Evolutionary conservation across 2,113 vertebrate genomes (phyloP), one percentile per base, ranked within the genome.

Genomic region (Cnemophilus loriae): DNA sequence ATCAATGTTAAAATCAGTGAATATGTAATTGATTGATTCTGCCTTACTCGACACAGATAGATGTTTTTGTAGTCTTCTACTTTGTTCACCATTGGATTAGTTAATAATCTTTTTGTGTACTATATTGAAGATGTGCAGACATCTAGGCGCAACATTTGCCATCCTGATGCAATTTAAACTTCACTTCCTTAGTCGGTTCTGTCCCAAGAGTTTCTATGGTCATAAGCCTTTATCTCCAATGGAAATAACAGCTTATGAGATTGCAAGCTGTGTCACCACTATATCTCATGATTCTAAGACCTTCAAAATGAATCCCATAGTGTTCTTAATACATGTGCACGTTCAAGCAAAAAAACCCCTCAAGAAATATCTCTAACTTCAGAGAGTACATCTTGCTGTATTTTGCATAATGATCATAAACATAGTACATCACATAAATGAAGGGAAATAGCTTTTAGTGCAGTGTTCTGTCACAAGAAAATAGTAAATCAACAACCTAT

Each of bases 401-500:
- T 85, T 97, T 96, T 97, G 86, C 95, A 96, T 97, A 97, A 97
- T 90, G 68, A 68, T 78, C 10, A 2, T 57, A 88, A 93, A 75
- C 28, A 27, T 49, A 63, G 84, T 84, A 78, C 68, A 86, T 95
- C 90, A 88, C 78, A 91, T 88, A 97, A 95, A 96, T 95, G 90
- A 90, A 96, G 53, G 78, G 84, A 93, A 95, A 94, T 95, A 94
- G 93, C 88, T 96, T 95, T 97, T 94, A 96, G 78, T 86, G 90
- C 17, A n/a, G 50, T 95, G 70, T 84, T 95, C 90, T 95, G 84
- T 95, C 96, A 97, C 3, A 6, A 87, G 90, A 96, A 97, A 97
- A 96, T 96, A 97, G 96, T 96, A 95, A 97, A 97, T 95, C 93
- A 95, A 90, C 91, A 94, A 88, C 91, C 86, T 92, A 91, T 96